A percentile compares a stretch with the other conserved stretches of the same genome.
Conservation (phyloP, 2,797 vertebrate species). For the Tragopan temminckii region DNA sequence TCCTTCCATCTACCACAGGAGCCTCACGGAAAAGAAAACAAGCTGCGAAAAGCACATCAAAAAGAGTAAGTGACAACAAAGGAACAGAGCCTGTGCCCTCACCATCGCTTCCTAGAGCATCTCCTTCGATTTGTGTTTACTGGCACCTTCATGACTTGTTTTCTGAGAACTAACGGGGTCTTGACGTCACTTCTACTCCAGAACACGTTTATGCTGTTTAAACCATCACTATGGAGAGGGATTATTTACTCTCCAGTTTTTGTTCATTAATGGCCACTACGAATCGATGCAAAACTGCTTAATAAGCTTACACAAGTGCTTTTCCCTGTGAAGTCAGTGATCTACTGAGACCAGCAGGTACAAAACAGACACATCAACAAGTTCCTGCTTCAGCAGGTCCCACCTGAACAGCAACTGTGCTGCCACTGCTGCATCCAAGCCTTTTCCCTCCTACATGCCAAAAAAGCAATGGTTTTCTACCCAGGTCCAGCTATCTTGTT, state of each 20-base stretch:
- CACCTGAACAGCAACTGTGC: not conserved
- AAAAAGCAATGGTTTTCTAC: not conserved
- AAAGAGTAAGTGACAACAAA: not conserved
- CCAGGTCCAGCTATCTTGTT: not conserved
- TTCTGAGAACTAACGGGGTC: not conserved
- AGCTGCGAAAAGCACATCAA: not conserved
- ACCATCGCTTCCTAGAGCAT: not conserved
- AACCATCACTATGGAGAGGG: not conserved
- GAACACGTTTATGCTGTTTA: not conserved
- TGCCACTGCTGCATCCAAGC: not conserved
- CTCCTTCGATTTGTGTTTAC: not conserved
- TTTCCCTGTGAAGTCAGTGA: not conserved
- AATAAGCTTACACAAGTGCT: not conserved
- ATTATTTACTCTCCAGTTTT: not conserved
- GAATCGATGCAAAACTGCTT: not conserved
- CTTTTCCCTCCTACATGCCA: not conserved
- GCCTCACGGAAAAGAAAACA: not conserved
- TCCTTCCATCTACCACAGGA: not conserved
- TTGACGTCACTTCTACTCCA: not conserved
- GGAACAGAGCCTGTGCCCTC: not conserved
- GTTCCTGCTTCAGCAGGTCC: not conserved
- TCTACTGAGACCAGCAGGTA: not conserved
- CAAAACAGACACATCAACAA: rapidly evolving
- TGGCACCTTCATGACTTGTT: not conserved
- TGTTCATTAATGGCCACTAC: not conserved